Percentiles rank a stretch among this genome's conserved stretches.
phyloP scores from a whole-genome alignment of 2,888 invertebrate genomes.

The Nomada ruficornis region DNA sequence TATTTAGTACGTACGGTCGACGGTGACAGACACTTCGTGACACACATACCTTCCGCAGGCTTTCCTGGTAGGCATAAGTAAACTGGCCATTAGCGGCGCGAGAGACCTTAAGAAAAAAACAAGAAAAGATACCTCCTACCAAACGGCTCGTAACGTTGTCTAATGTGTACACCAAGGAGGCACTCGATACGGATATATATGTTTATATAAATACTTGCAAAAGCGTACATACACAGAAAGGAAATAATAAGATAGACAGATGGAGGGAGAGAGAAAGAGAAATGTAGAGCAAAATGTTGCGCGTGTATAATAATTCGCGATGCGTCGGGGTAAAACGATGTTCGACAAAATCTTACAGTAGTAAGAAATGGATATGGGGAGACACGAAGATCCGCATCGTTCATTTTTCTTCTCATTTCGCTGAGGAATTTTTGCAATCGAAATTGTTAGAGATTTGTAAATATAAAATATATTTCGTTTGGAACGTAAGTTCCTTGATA shows the following conservation, averaged over 20 bases:
- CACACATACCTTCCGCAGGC: conserved; percentile 85
- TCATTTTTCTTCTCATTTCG: too few relatives aligned
- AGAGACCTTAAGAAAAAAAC: conserved; percentile 88
- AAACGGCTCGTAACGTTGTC: conserved; percentile 75
- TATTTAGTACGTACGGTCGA: conserved; percentile 76
- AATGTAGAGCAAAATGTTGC: conserved; percentile 43
- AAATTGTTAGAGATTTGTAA: not conserved
- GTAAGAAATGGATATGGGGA: conserved; percentile 29
- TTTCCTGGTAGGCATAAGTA: conserved; percentile 89
- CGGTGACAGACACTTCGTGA: conserved; percentile 69
- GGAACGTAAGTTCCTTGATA: not conserved
- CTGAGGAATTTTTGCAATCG: not conserved
- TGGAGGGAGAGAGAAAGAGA: conserved; percentile 13
- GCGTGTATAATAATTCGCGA: conserved; percentile 17
- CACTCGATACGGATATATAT: conserved; percentile 69
- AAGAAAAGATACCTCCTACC: conserved; percentile 82
- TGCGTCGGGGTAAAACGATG: conserved; percentile 22
- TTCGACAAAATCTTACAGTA: conserved; percentile 12
- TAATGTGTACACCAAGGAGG: conserved; percentile 77
- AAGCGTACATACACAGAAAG: conserved; percentile 74
- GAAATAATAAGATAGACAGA: conserved; percentile 40
- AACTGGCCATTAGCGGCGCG: conserved; percentile 88
- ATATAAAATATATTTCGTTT: not conserved
- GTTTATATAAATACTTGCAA: conserved; percentile 69
- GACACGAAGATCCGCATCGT: conserved; percentile 57